Evolutionary conservation across 2,888 invertebrate genomes (phyloP), one percentile per base, ranked within the genome.

Genomic region (Limnephilus rhombicus): DNA sequence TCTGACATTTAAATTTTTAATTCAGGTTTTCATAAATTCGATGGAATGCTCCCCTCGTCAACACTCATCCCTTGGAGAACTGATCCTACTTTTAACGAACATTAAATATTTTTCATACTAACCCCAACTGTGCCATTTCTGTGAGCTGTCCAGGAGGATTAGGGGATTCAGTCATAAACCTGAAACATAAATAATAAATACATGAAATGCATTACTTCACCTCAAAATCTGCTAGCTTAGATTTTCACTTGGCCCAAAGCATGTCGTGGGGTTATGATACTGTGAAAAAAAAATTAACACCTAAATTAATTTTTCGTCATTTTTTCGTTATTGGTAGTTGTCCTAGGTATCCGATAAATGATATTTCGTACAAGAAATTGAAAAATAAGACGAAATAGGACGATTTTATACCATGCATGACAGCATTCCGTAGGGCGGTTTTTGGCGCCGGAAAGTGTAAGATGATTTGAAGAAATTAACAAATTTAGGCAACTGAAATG

Each of bases 371-470:
- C 80, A 89, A 89, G 31, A 89, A 89, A 89, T 89, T n/a, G 34
- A 37, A 31, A 49, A 90, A 90, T 82, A 90, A 81, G 37, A 15
- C 31, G 41, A 49, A 90, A 90, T 82, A 82, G 18, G 49, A 24
- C 31, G 45, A 45, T 81, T 88, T 86, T 91, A 91, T 37, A 86
- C 80, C 53, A 89, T 31, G 68, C 80, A 85, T 92, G 92, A 90
- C 92, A 92, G 87, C 90, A 68, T 90, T n/a, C 90, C 68, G 85
- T 90, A 45, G 87, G 90, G 91, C 87, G 89, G 89, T 83, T 92
- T 92, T 92, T 92, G 91, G 92, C 92, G 92, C 91, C 91, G 91
- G 89, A 92, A 92, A 92, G 90, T 12, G 53, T 31, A 82, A 5
- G 12, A 29, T 82, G 29, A 31, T 68, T 18, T 5, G 24, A 31